phyloP scores from a whole-genome alignment of 2,113 vertebrate genomes.

The Periophthalmodon schlosseri region DNA sequence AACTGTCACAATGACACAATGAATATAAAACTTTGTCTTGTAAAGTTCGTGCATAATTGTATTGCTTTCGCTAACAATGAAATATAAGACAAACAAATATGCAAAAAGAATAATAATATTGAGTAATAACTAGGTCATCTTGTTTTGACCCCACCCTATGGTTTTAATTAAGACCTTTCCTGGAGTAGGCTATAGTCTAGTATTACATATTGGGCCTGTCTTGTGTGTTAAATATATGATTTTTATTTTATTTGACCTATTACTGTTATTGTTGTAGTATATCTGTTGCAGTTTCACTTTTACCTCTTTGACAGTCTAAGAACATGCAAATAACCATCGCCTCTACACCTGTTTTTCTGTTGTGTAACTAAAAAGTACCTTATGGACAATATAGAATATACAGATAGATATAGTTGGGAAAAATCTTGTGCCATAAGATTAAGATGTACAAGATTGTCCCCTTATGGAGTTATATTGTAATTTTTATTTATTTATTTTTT shows the following conservation, averaged over 20 bases:
- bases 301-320: slow-evolving; percentile 11
- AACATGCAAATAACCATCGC: slow-evolving; percentile 28
- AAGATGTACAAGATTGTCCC: no score
- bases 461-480: no score
- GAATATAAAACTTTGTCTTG: not conserved
- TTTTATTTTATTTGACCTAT: no score
- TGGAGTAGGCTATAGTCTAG: not conserved
- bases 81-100: no score
- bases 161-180: slow-evolving; percentile 18
- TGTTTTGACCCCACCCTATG: slow-evolving; percentile 17
- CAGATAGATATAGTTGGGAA: no score
- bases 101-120: no score
- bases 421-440: no score
- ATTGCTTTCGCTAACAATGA: no score
- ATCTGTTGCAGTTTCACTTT: not conserved
- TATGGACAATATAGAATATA: no score
- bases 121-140: not conserved
- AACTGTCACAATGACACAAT: not conserved
- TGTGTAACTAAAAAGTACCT: not conserved
- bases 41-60: not conserved
- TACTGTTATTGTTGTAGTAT: not conserved
- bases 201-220: not conserved
- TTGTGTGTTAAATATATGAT: no score
- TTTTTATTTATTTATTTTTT: no score
- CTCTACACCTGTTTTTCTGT: not conserved